Conservation (phyloP, 2,888 invertebrate species). For the Actias luna region DNA sequence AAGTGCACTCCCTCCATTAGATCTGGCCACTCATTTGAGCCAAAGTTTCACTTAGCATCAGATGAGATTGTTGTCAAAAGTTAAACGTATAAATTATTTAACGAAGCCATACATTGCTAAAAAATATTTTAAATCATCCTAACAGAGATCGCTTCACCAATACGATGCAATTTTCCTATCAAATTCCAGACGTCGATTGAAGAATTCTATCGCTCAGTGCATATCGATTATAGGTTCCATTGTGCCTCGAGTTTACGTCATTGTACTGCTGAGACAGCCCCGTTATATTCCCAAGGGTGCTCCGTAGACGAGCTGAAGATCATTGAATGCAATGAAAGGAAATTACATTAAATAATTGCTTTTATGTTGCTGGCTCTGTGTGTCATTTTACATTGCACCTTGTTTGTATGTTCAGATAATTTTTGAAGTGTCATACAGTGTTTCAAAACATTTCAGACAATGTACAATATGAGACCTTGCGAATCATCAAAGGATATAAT, state of each 20-base stretch:
- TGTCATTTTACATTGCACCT: not conserved
- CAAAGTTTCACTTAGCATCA: too few species aligned
- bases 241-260: not conserved
- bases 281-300: not conserved
- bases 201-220: not conserved
- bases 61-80: too few species aligned
- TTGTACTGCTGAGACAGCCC: not conserved
- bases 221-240: slow-evolving; percentile 1
- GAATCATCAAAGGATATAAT: too few species aligned
- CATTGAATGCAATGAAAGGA: not conserved
- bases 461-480: too few species aligned
- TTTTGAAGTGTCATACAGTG: too few species aligned
- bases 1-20: too few species aligned
- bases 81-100: too few species aligned
- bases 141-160: not conserved
- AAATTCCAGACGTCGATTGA: not conserved
- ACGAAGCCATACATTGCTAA: too few species aligned
- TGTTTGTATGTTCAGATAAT: too few species aligned
- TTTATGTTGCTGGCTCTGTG: not conserved
- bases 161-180: not conserved
- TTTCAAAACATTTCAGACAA: too few species aligned
- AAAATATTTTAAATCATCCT: too few species aligned
- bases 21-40: too few species aligned
- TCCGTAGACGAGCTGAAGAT: not conserved
- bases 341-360: not conserved